Percentiles rank a stretch among this genome's conserved stretches.
Evolutionary conservation across 2,113 vertebrate genomes (phyloP).

Genomic region (Uria aalge): DNA sequence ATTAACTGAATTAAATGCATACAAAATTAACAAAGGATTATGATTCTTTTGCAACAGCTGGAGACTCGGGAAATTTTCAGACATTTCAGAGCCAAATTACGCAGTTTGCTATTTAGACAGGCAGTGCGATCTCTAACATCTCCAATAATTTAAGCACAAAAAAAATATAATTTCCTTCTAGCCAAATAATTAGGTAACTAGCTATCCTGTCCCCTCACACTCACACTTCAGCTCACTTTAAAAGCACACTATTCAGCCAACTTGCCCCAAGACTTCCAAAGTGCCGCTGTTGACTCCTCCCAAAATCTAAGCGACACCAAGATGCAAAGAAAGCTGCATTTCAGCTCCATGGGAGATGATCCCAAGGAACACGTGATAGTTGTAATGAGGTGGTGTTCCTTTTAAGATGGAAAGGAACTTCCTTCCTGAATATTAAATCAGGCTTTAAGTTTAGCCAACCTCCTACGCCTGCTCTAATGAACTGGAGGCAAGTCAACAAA

Average conservation of each 20-base stretch:
- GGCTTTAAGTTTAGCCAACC: conserved; percentile 31
- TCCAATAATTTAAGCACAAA: not conserved
- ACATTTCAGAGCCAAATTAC: not conserved
- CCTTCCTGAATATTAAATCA: conserved; percentile 48
- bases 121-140: not conserved
- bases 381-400: not conserved
- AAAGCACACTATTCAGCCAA: not conserved
- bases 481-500: conserved; percentile 39
- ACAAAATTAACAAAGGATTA: not conserved
- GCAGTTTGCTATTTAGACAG: not conserved
- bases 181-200: not conserved
- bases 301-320: not conserved
- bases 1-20: not conserved
- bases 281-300: not conserved
- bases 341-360: not conserved
- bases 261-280: not conserved
- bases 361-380: not conserved
- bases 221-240: not conserved
- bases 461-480: conserved; percentile 28
- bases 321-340: not conserved
- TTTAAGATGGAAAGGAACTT: conserved; percentile 41
- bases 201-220: not conserved
- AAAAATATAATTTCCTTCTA: not conserved
- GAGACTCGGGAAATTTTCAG: not conserved
- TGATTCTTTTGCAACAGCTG: not conserved